Percentiles rank a stretch among this genome's conserved stretches.
These are phyloP conservation scores for Eumeta japonica DNA, from an alignment of 1,140 invertebrate species.

Conservation along the genomic window DNA sequence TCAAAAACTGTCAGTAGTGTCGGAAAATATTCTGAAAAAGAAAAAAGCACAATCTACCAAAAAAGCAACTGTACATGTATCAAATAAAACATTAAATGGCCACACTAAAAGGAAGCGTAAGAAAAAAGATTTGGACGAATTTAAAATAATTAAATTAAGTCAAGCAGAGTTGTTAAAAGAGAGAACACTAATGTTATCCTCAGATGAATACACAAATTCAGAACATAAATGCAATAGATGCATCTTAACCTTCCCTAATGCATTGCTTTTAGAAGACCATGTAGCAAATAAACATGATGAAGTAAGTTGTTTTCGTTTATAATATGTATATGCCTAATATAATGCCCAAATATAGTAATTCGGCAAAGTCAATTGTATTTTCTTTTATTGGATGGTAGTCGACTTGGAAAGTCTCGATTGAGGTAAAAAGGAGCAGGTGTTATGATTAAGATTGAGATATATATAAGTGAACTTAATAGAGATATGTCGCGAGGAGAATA, in stretches of 20 bases:
- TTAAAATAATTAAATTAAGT: constrained; percentile 26
- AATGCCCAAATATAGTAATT: no score
- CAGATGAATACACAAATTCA: constrained; percentile 38
- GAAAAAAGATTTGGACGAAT: constrained; percentile 11
- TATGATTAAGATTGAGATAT: no score
- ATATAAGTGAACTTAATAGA: no score
- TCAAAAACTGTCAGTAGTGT: constrained; percentile 4
- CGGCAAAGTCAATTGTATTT: no score
- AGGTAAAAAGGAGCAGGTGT: no score
- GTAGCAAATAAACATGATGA: constrained; percentile 27
- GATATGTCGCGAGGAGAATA: no score
- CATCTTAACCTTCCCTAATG: constrained; percentile 34
- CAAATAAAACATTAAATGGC: no score
- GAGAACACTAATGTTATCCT: constrained; percentile 12
- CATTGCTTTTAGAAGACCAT: constrained; percentile 37
- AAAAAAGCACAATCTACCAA: no score
- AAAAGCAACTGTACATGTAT: no score
- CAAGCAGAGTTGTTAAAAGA: constrained; percentile 28
- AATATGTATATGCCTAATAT: no score
- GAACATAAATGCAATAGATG: constrained; percentile 38
- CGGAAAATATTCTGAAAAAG: constrained; percentile 4
- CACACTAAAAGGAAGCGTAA: constrained; percentile 8
- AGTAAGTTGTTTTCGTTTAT: constrained; percentile 16
- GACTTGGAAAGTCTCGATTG: no score
- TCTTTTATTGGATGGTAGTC: no score